Evolutionary conservation across 2,888 invertebrate species (phyloP), one percentile per base, ranked within the genome.

Genomic region (Drosophila greeni): DNA sequence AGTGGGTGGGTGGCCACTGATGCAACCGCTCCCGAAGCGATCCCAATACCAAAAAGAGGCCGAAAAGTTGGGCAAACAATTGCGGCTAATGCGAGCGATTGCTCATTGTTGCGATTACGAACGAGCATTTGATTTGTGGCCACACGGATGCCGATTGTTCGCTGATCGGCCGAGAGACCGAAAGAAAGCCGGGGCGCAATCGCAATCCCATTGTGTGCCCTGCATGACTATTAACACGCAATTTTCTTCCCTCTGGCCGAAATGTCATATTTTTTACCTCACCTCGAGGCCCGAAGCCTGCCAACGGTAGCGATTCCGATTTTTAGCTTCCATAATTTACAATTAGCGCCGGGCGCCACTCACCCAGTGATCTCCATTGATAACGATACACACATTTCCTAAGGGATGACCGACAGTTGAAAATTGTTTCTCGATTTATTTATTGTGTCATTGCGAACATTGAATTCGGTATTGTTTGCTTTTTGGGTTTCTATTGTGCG

Each of bases 391-490:
- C 36, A 65, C 52, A 59, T 47, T 34, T 39, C 39, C 42, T 5
- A 42, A 20, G 55, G 39, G 37, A 70, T 48, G 70, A 60, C 68
- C 42, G 42, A 16, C 42, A 57, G 42, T 52, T 59, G 33, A 37
- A 78, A 82, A 83, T 78, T 78, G 56, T 81, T 83, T 75, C 34
- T 67, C 72, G 60, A 75, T 83, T 83, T 78, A 81, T 79, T 73
- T 78, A 74, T 78, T 79, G 76, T 83, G 82, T 72, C 82, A 78
- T 74, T 74, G 79, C 64, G 52, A 75, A 75, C 71, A 61, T 59
- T 55, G 43, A 57, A 67, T 80, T 73, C 61, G 73, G 40, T 53
- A 49, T 62, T 69, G 39, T 73, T 45, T 52, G 70, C 66, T 75
- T 74, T 75, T 74, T 29, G 29, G 29, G 51, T 43, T 54, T 53